These are phyloP conservation scores for Hydrochoerus hydrochaeris DNA, from an alignment of 2,113 vertebrate genomes.

Conservation along the genomic window DNA sequence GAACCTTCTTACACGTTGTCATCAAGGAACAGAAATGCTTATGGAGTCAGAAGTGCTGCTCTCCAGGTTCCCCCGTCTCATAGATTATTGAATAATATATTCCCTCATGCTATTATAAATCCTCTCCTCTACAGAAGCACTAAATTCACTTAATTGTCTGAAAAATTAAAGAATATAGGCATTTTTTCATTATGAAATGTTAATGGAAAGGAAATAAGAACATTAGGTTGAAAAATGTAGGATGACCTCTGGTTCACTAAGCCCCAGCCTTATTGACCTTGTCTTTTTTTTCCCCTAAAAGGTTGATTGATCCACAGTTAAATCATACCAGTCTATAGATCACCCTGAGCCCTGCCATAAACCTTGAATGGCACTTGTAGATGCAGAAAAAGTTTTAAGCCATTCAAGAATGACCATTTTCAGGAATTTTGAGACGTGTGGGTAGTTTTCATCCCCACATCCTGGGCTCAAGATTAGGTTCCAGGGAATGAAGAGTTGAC, in stretches of 20 bases:
- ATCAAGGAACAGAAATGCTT: not conserved
- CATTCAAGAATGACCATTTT: slow-evolving; percentile 45
- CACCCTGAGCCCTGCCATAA: slow-evolving; percentile 61
- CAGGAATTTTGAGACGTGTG: not conserved
- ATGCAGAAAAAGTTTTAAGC: not conserved
- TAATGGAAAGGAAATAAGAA: slow-evolving; percentile 84
- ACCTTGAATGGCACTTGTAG: slow-evolving; percentile 55
- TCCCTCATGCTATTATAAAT: slow-evolving; percentile 67
- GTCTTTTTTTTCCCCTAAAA: slow-evolving; percentile 70
- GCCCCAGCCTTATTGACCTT: slow-evolving; percentile 78
- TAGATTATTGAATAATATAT: slow-evolving; percentile 69
- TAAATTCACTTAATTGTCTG: slow-evolving; percentile 80
- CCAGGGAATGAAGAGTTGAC: slow-evolving; percentile 11
- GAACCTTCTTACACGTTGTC: not conserved
- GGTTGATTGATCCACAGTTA: slow-evolving; percentile 78
- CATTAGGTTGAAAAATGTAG: slow-evolving; percentile 80
- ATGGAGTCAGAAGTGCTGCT: not conserved
- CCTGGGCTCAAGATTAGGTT: not conserved
- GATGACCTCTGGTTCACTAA: slow-evolving; percentile 76
- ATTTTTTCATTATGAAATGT: slow-evolving; percentile 82
- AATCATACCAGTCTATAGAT: slow-evolving; percentile 69
- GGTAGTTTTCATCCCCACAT: slow-evolving; percentile 22
- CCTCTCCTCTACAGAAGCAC: slow-evolving; percentile 64
- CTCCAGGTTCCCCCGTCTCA: slow-evolving; percentile 16
- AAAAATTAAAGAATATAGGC: slow-evolving; percentile 81